Conservation (phyloP, 2,797 vertebrate species). For the Cynodonichthys magdalenae region DNA sequence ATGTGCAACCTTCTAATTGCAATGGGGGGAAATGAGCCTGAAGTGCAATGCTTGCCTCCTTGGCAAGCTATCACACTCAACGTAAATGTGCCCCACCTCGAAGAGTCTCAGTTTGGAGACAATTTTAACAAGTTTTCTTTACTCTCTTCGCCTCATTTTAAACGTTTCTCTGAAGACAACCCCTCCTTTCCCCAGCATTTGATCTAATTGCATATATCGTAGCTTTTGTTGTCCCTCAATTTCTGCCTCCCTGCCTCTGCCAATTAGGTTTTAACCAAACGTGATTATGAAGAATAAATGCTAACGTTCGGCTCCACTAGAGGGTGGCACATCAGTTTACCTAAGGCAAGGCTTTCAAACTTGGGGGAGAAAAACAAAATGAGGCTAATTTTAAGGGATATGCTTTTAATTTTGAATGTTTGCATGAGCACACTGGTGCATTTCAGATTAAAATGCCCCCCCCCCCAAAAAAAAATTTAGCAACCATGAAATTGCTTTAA, state of each 20-base stretch:
- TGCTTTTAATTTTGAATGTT: constrained; percentile 75
- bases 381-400: constrained; percentile 74
- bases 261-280: constrained; percentile 81
- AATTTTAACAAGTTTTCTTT: constrained; percentile 4
- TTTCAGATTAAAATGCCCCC: constrained; percentile 74
- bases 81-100: constrained; percentile 8
- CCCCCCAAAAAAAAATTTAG: constrained; percentile 47
- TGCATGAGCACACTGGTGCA: constrained; percentile 72
- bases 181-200: constrained; percentile 33
- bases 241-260: constrained; percentile 70
- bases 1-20: constrained; percentile 70
- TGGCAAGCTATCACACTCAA: constrained; percentile 11
- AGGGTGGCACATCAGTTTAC: constrained; percentile 76
- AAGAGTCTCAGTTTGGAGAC: constrained; percentile 8
- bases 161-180: constrained; percentile 18
- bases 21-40: constrained; percentile 50
- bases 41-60: constrained; percentile 54
- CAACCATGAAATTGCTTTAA: constrained; percentile 78
- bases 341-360: constrained; percentile 71
- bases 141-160: constrained; percentile 6
- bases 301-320: constrained; percentile 79
- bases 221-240: constrained; percentile 67
- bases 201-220: constrained; percentile 61
- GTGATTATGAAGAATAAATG: constrained; percentile 83
- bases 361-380: constrained; percentile 55